Evolutionary conservation across 2,888 invertebrate species (phyloP).

Genomic region (Plemyria rubiginata): DNA sequence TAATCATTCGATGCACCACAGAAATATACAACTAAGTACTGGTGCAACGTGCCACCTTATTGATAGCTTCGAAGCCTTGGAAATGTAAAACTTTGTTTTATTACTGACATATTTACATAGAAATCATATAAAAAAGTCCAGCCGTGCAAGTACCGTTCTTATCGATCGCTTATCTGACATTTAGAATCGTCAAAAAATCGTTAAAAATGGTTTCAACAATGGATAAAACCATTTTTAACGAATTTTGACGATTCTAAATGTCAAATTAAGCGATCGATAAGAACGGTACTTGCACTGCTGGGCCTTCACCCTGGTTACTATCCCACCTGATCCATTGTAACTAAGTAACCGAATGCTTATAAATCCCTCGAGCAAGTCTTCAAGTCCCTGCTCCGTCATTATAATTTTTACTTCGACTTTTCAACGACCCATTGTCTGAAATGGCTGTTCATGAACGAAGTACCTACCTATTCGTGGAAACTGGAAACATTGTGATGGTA

Average conservation of each 20-base stretch:
- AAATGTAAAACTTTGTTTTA: no score
- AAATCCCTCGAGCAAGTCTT: slow-evolving; percentile 2
- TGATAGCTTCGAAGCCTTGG: not conserved
- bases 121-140: no score
- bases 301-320: not conserved
- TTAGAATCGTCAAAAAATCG: no score
- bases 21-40: slow-evolving; percentile 13
- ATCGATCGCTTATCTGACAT: no score
- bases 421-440: slow-evolving; percentile 66
- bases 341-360: not conserved
- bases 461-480: slow-evolving; percentile 68
- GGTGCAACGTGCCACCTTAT: not conserved
- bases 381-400: slow-evolving; percentile 30
- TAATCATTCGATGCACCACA: slow-evolving; percentile 55
- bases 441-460: slow-evolving; percentile 54
- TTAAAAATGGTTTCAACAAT: no score
- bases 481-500: slow-evolving; percentile 41
- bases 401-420: slow-evolving; percentile 58
- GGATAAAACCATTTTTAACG: no score
- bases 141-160: no score
- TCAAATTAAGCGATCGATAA: no score
- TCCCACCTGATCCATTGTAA: not conserved
- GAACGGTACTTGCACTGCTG: no score
- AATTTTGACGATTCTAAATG: no score
- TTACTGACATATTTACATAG: no score